A percentile compares a stretch with the other conserved stretches of the same genome.
These are phyloP conservation scores for Melanotaenia nigrans DNA, from an alignment of 2,797 vertebrate genomes.

Conservation along the genomic window DNA sequence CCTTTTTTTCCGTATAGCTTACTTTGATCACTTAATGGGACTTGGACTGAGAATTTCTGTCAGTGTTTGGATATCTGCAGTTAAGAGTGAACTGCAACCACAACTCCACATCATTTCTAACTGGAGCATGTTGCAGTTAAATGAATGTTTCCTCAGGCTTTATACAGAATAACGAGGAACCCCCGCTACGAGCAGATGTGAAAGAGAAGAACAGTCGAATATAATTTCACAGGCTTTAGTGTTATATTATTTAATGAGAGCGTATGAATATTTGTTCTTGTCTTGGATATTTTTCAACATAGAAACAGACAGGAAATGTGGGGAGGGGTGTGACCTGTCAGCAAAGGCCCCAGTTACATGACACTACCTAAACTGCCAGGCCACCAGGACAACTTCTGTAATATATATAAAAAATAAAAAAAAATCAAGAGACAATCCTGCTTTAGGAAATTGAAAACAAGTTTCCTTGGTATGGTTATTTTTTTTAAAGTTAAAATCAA, in stretches of 20 bases:
- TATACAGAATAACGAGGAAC: not conserved
- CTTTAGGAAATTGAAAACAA: not conserved
- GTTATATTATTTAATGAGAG: not conserved
- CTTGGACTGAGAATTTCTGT: not conserved
- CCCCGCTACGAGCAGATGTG: not conserved
- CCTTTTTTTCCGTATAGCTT: no score
- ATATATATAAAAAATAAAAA: not conserved
- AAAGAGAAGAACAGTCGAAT: not conserved
- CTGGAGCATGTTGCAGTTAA: not conserved
- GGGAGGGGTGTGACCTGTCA: slow-evolving; percentile 3
- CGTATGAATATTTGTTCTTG: not conserved
- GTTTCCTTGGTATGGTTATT: not conserved
- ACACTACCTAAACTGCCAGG: not conserved
- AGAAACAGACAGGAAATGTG: slow-evolving; percentile 37
- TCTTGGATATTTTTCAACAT: not conserved
- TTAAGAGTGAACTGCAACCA: not conserved
- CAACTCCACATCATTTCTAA: not conserved
- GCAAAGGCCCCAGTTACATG: not conserved
- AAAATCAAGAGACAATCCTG: no score
- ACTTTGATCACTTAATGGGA: not conserved
- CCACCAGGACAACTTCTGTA: not conserved
- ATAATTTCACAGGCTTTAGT: not conserved
- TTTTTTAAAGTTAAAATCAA: slow-evolving; percentile 12
- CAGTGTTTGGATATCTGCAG: not conserved
- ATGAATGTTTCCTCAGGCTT: not conserved